Base-by-base conservation (phyloP, 2,113 vertebrate species). In the Esox niger region DNA sequence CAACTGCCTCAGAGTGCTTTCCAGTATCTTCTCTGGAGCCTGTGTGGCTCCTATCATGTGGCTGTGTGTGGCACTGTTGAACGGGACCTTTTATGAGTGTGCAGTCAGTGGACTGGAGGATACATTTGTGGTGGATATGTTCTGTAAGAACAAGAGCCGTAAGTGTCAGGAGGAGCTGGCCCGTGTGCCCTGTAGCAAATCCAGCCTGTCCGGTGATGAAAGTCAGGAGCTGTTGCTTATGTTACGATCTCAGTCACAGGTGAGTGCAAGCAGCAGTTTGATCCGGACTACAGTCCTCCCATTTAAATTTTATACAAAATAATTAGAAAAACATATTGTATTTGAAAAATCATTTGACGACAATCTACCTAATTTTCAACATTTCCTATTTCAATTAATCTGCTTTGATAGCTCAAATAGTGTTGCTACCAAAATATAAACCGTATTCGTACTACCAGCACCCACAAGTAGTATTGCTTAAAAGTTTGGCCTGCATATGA, bases 191-290 rank as follows among this genome's bases (percentile, higher is more conserved):
- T 97, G 95, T 55, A 85, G 79, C 29, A 91, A 89, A 27, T 92
- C 94, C 63, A 88, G 84, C 31, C 86, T 96, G 75, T 54, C 91
- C 1, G 23, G 29, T 0, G 4, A 70, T 2, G 92, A 94, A 61
- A 90, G 81, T 0, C 89, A 91, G 0, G 93, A 97, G 63, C 83
- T 98, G 77, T 91, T 91, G 61, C 79, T 90, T 23, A 93, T 94
- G 68, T 89, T 98, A 47, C 91, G 94, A 68, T 94, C 95, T 20
- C 96, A 98, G 84, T 97, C 95, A 35, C 96, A 98, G 94, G 96
- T 98, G 90, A 90, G 38, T 43, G 15, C 15, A 43, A 43, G 13
- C 38, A 17, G 15, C 38, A 43, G 13, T 43, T n/a, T n/a, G n/a
- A n/a, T n/a, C n/a, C n/a, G n/a, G n/a, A n/a, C n/a, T n/a, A n/a